Percentiles rank a stretch among this genome's conserved stretches.
Evolutionary conservation across 2,888 invertebrate species (phyloP).

Genomic region (Drosophila siamana): DNA sequence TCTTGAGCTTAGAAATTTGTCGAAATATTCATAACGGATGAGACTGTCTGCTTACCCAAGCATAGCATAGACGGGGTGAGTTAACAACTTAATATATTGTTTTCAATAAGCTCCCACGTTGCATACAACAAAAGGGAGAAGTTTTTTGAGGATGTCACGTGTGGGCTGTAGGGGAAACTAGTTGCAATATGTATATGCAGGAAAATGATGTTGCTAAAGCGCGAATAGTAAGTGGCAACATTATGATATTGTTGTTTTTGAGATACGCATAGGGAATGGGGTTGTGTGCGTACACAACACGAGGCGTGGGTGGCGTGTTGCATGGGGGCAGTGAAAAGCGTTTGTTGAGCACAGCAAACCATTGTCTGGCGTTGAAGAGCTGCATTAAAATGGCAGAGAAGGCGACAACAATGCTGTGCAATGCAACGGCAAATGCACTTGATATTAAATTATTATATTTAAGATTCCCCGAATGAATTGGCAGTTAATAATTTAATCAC

Average conservation of each 20-base stretch:
- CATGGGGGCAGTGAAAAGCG: neutral
- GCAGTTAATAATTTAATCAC: too few relatives aligned
- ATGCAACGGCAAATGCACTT: slow-evolving; percentile 23
- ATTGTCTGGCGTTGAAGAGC: slow-evolving; percentile 40
- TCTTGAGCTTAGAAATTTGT: slow-evolving; percentile 1
- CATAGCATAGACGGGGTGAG: neutral
- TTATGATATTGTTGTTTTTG: slow-evolving; percentile 51
- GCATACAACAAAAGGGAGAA: slow-evolving; percentile 2
- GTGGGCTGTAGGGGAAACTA: slow-evolving; percentile 1
- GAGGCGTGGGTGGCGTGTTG: too few relatives aligned
- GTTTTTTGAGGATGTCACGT: neutral
- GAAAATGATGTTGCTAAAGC: slow-evolving; percentile 61
- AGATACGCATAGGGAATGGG: neutral
- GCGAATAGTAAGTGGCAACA: slow-evolving; percentile 74
- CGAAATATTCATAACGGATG: slow-evolving; percentile 1
- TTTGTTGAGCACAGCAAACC: slow-evolving; percentile 37
- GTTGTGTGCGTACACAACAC: too few relatives aligned
- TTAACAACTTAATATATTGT: slow-evolving; percentile 24
- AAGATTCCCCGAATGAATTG: too few relatives aligned
- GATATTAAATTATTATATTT: neutral
- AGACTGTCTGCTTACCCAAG: neutral
- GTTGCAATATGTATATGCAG: slow-evolving; percentile 24
- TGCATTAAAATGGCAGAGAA: slow-evolving; percentile 40
- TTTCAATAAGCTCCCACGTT: slow-evolving; percentile 22
- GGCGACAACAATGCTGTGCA: neutral